Conservation (phyloP, 2,113 vertebrate species). For the Rhombomys opimus region DNA sequence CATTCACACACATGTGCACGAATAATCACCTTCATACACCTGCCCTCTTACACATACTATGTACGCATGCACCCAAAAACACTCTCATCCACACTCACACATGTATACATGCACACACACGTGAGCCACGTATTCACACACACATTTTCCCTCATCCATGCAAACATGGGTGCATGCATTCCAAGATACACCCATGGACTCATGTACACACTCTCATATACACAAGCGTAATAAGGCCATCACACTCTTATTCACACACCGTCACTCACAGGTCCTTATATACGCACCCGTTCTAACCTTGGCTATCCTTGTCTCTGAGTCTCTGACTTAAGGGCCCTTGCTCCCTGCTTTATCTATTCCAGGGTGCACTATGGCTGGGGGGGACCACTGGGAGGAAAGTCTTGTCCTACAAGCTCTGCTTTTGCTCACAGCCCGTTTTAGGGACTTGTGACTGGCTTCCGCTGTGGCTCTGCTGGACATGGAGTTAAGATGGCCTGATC, state of each 20-base stretch:
- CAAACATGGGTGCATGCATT: background rate
- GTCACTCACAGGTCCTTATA: background rate
- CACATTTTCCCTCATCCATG: background rate
- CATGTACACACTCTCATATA: background rate
- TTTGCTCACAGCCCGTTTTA: background rate
- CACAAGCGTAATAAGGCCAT: background rate
- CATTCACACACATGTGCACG: background rate
- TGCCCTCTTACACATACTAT: background rate
- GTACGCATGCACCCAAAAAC: background rate
- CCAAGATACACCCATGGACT: too few relatives aligned
- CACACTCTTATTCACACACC: background rate
- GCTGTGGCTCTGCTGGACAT: background rate
- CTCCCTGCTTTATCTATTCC: background rate
- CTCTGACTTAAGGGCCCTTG: background rate
- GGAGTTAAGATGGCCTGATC: background rate
- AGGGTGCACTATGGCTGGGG: too few relatives aligned
- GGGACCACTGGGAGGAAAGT: background rate
- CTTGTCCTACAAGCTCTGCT: too few relatives aligned
- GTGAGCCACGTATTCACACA: background rate
- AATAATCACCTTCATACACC: background rate
- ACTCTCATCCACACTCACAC: background rate
- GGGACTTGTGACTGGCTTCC: accelerated
- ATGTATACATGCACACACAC: background rate
- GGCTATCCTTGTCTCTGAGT: accelerated
- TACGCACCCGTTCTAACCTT: background rate